phyloP scores from a whole-genome alignment of 1,140 invertebrate genomes.

The Drosophila kepulauana region DNA sequence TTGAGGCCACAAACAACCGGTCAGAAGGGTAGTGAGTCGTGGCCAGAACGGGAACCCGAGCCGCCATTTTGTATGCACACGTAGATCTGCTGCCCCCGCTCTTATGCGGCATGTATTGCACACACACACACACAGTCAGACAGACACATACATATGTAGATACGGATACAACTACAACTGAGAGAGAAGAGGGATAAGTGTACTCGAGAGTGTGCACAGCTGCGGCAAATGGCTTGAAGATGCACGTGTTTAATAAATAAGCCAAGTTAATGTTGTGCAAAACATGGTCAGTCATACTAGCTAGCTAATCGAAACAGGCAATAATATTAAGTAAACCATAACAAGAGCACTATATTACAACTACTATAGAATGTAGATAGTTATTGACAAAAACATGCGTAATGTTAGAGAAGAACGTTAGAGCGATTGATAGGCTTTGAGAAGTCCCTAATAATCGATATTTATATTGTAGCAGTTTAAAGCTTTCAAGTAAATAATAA shows the following conservation, averaged over 20 bases:
- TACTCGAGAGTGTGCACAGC: conserved; percentile 26
- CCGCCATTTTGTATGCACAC: conserved; percentile 72
- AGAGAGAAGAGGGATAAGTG: conserved; percentile 11
- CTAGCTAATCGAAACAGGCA: conserved; percentile 15
- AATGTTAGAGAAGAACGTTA: too few species aligned
- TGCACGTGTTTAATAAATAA: conserved; percentile 78
- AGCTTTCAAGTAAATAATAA: too few species aligned
- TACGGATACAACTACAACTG: background rate
- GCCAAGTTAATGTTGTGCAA: conserved; percentile 70
- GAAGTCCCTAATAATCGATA: too few species aligned
- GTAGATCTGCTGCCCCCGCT: conserved; percentile 34
- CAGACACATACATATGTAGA: conserved; percentile 23
- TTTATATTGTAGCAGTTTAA: too few species aligned
- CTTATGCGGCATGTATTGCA: conserved; percentile 38
- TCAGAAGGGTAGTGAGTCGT: conserved; percentile 41
- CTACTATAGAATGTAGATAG: background rate
- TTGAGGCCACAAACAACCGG: conserved; percentile 80
- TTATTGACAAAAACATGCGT: background rate
- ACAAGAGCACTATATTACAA: background rate
- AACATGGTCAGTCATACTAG: conserved; percentile 43
- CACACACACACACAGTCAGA: conserved; percentile 39
- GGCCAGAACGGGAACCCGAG: conserved; percentile 24
- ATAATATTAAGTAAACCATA: background rate
- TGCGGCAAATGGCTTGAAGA: conserved; percentile 17
- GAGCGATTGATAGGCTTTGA: too few species aligned